Base-by-base conservation (phyloP, 2,797 vertebrate genomes). In the Echiichthys vipera region DNA sequence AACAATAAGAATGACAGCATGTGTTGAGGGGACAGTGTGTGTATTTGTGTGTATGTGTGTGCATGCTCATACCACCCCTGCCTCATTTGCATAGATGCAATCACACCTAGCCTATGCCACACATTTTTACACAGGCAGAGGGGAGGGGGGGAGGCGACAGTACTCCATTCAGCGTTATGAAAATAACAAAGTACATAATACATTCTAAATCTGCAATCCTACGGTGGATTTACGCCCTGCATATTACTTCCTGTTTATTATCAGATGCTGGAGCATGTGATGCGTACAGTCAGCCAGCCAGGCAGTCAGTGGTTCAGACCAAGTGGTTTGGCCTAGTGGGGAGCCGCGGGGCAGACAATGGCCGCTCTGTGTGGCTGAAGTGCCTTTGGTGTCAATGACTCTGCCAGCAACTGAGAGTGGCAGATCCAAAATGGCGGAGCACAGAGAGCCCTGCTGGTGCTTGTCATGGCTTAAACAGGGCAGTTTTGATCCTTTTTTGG, bases 371-470 rank as follows among this genome's bases (percentile, higher is more conserved):
- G 89, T 85, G 81, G 74, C 83, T 91, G 76, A 86, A 93, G 92
- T 91, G 92, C 88, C 90, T 90, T 81, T 83, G 85, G 88, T 92
- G 89, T 94, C 92, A 91, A 68, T 87, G 89, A 89, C 91, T 91
- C 86, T 89, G 88, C 88, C 85, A 89, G 92, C 85, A 81, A 92
- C 89, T 86, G 90, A 88, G 86, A 81, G 76, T 83, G 79, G 82
- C 91, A 88, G 90, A 93, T 89, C 93, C 91, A 93, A 94, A 89
- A 94, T 92, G 92, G 91, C 87, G 84, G 88, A 67, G 85, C 8
- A 40, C 74, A 69, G 82, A 81, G 85, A 83, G 84, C 77, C 83
- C 89, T 37, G 83, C 84, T 84, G 90, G 89, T 77, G 80, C 79
- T 84, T 83, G 89, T 90, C 89, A 89, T 78, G 85, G 65, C 72